Conservation (phyloP, 92 coral and sea anemone genomes). For the Plumapathes pennacea region DNA sequence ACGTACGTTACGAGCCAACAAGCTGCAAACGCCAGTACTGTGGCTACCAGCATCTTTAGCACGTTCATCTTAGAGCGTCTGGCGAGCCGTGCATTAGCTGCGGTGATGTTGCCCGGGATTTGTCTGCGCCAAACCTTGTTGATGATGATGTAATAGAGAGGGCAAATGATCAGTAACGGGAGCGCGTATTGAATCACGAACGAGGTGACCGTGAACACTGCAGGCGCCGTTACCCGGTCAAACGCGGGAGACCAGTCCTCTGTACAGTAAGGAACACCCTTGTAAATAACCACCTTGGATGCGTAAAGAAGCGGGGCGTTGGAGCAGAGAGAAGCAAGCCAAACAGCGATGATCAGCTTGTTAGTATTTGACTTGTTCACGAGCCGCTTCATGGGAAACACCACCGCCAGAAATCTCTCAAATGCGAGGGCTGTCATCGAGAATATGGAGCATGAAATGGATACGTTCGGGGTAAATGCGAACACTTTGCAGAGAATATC, state of each 20-base stretch:
- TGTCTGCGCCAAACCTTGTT: slow-evolving; percentile 59
- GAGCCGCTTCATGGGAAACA: slow-evolving; percentile 45
- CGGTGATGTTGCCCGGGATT: slow-evolving; percentile 61
- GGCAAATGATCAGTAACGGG: slow-evolving; percentile 41
- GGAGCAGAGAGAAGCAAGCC: slow-evolving; percentile 18
- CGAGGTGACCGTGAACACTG: slow-evolving; percentile 39
- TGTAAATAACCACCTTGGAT: slow-evolving; percentile 1
- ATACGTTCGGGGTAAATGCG: slow-evolving; percentile 28
- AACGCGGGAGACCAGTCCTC: slow-evolving; percentile 60
- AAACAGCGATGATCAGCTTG: slow-evolving; percentile 29
- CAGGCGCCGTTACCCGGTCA: slow-evolving; percentile 26
- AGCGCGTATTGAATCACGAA: slow-evolving; percentile 47
- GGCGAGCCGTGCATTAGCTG: slow-evolving; percentile 28
- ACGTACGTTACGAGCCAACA: slow-evolving; percentile 53
- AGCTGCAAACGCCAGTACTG: slow-evolving; percentile 48
- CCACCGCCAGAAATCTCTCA: slow-evolving; percentile 64
- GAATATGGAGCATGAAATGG: slow-evolving; percentile 65
- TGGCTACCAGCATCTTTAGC: slow-evolving; percentile 57
- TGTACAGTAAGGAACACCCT: slow-evolving; percentile 29
- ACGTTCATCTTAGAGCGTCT: slow-evolving; percentile 55
- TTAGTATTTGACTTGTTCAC: slow-evolving; percentile 18
- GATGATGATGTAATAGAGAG: slow-evolving; percentile 57
- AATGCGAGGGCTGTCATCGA: slow-evolving; percentile 63
- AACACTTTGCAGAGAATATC: slow-evolving; percentile 43
- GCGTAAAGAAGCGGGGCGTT: slow-evolving; percentile 50